Evolutionary conservation across 2,888 invertebrate species (phyloP).

Genomic region (Alviniconcha strummeri): DNA sequence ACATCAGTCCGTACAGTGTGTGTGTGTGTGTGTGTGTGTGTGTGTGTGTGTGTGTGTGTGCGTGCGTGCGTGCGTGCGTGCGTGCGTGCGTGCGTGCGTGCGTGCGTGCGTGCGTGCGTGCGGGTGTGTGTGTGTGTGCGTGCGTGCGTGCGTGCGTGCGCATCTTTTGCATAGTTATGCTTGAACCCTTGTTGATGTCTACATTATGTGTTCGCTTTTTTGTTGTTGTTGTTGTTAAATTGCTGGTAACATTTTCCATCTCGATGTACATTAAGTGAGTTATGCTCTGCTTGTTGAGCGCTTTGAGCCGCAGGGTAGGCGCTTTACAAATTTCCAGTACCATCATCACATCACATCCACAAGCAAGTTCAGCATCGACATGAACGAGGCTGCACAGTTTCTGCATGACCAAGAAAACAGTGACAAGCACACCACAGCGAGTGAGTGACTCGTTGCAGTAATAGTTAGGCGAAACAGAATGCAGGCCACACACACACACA

Average conservation of each 20-base stretch:
- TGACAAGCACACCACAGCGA: neutral
- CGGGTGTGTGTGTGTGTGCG: neutral
- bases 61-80: neutral
- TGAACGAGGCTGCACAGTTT: neutral
- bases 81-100: too few relatives aligned
- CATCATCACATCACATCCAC: neutral
- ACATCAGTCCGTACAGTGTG: neutral
- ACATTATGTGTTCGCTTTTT: too few relatives aligned
- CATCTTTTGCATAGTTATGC: too few relatives aligned
- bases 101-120: too few relatives aligned
- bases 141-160: neutral
- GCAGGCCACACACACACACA: neutral
- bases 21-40: neutral
- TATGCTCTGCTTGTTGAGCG: too few relatives aligned
- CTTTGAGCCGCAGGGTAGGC: too few relatives aligned
- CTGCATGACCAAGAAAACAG: neutral
- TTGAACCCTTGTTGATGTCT: too few relatives aligned
- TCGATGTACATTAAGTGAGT: neutral
- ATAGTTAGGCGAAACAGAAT: too few relatives aligned
- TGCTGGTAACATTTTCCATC: neutral
- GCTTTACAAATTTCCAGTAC: too few relatives aligned
- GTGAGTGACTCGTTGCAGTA: too few relatives aligned
- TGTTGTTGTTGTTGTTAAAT: too few relatives aligned
- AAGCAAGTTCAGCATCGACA: neutral
- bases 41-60: neutral